Percentiles rank a stretch among this genome's conserved stretches.
Conservation (phyloP, 1,140 invertebrate genomes). For the Tenebrio molitor region DNA sequence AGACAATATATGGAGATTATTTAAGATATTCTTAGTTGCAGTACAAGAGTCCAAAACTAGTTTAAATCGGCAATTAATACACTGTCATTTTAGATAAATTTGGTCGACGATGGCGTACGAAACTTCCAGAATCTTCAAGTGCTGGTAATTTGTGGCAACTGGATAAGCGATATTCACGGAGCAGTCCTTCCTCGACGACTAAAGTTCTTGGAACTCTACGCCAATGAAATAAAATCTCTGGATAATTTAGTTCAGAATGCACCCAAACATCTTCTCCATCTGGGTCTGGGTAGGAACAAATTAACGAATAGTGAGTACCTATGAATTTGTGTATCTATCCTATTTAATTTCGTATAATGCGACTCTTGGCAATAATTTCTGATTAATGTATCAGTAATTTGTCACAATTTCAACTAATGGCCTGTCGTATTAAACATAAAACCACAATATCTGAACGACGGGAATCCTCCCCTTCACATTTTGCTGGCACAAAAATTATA, state of each 20-base stretch:
- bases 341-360: too few relatives aligned
- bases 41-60: too few relatives aligned
- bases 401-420: conserved; percentile 2
- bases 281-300: conserved; percentile 51
- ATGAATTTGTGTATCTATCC: too few relatives aligned
- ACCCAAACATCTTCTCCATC: conserved; percentile 49
- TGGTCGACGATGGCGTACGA: conserved; percentile 48
- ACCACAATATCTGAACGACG: conserved; percentile 17
- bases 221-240: conserved; percentile 55
- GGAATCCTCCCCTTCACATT: conserved; percentile 45
- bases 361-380: neutral
- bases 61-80: too few relatives aligned
- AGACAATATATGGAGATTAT: too few relatives aligned
- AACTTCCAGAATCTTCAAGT: conserved; percentile 55
- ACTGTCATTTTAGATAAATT: conserved; percentile 53
- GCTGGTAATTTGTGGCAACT: conserved; percentile 56
- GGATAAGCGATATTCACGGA: conserved; percentile 51
- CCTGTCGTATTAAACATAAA: conserved; percentile 30
- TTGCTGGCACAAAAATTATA: conserved; percentile 50
- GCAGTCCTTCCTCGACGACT: conserved; percentile 52
- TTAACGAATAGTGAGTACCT: conserved; percentile 38
- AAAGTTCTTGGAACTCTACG: conserved; percentile 57
- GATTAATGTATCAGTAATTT: neutral
- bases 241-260: conserved; percentile 44
- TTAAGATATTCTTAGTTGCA: too few relatives aligned